Evolutionary conservation across 1,140 invertebrate species (phyloP), one percentile per base, ranked within the genome.

Genomic region (Lepidurus couesii): DNA sequence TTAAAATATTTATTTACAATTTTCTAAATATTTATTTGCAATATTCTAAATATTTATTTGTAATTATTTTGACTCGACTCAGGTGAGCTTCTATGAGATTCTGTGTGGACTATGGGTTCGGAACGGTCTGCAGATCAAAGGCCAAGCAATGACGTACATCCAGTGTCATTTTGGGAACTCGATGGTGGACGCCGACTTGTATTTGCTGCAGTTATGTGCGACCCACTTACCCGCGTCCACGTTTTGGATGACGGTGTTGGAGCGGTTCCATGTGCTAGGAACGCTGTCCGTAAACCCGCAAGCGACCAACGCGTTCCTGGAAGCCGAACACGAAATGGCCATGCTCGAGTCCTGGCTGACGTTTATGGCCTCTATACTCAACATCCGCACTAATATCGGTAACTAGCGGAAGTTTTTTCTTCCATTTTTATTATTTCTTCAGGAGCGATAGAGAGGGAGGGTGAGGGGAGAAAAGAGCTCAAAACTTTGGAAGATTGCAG

Each of bases 141-240:
- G 96, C 13, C 96, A 98, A 87, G 96, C 96, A 7, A 98, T 98
- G 95, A 98, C 97, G 24, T 99, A 98, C 84, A 95, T 98, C 81
- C 97, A 98, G 85, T 96, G 95, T 79, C 97, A 98, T 86, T 98
- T 98, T 86, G 98, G 95, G 86, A 98, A 97, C 85, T 98, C 96
- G 1, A 97, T 98, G 93, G 93, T 97, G 0, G 97, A 98, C 86
- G 93, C 96, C 82, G 97, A 98, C 87, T 87, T 98, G 53, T 98
- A 95, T 87, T 89, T 98, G 75, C 84, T 97, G 77, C 95, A 97
- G 89, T 90, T 98, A 24, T 97, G 95, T 86, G 94, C 94, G 47
- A 95, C 93, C 3, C 91, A 95, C 83, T 86, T 98, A 79, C 53
- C 53, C 16, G 91, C 92, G 78, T 90, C 94, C 5, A 89, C 91